phyloP scores from a whole-genome alignment of 1,140 invertebrate genomes.

The Bombus pascuorum region DNA sequence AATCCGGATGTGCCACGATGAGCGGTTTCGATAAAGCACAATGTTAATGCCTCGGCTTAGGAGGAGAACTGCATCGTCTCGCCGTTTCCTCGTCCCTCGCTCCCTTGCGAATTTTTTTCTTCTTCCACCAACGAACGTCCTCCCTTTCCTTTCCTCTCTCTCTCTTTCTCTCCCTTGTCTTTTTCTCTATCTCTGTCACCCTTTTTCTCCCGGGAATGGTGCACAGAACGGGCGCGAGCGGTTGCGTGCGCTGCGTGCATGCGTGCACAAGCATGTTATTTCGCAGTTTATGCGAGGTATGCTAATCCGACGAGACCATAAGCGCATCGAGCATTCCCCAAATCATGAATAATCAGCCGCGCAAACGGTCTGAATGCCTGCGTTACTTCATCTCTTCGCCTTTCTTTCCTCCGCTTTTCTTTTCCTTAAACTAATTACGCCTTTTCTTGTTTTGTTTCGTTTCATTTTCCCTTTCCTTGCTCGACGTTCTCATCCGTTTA shows the following conservation, averaged over 20 bases:
- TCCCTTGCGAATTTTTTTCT: conserved; percentile 3
- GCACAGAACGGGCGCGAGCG: background rate
- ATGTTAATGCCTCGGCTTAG: conserved; percentile 71
- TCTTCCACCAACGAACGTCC: background rate
- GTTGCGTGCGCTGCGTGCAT: conserved; percentile 54
- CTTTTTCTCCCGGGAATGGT: background rate
- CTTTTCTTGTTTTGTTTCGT: background rate
- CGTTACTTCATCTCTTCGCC: conserved; percentile 11
- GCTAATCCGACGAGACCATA: conserved; percentile 58
- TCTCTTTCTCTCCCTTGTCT: background rate
- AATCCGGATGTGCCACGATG: conserved; percentile 81
- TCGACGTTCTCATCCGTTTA: too few relatives aligned
- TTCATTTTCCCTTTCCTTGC: background rate
- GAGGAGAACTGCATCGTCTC: conserved; percentile 39
- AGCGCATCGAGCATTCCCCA: conserved; percentile 54
- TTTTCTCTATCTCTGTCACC: background rate
- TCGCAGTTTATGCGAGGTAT: conserved; percentile 76
- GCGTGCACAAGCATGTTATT: conserved; percentile 68
- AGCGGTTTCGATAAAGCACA: conserved; percentile 78
- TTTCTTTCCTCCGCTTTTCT: background rate
- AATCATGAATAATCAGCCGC: conserved; percentile 65
- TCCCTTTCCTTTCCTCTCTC: background rate
- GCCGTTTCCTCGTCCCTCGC: conserved; percentile 31
- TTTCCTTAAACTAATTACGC: background rate
- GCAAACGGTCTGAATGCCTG: background rate